Conservation (phyloP, 35 echinoderm and acorn worm genomes). For the Stichopus chloronotus region DNA sequence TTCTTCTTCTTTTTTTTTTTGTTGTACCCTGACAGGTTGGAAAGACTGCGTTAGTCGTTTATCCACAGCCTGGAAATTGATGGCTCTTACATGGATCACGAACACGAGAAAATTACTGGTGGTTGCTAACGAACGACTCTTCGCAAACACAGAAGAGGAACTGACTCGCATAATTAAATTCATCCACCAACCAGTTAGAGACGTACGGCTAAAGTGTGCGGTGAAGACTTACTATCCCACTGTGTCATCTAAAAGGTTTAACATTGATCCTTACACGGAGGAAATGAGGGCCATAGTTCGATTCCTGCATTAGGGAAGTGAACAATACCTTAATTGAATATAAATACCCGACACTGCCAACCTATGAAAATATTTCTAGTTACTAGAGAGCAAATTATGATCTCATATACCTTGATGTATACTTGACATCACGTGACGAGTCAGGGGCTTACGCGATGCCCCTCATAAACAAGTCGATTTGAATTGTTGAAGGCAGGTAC, state of each 20-base stretch:
- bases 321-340: constrained; percentile 21
- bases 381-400: not conserved
- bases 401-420: too few relatives aligned
- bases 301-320: not conserved
- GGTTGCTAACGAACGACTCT: constrained; percentile 15
- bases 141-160: constrained; percentile 27
- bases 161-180: constrained; percentile 13
- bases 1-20: too few relatives aligned
- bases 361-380: constrained; percentile 15
- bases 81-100: constrained; percentile 5
- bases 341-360: not conserved
- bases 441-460: too few relatives aligned
- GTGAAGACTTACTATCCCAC: constrained; percentile 47
- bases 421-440: too few relatives aligned
- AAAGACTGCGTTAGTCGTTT: not conserved
- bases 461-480: too few relatives aligned
- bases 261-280: constrained; percentile 47
- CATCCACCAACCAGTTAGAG: constrained; percentile 9
- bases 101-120: constrained; percentile 19
- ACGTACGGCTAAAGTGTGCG: constrained; percentile 15
- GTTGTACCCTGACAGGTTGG: constrained; percentile 15
- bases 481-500: too few relatives aligned
- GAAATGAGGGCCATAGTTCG: constrained; percentile 28
- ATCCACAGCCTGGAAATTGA: not conserved
- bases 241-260: not conserved